A percentile compares a stretch with the other conserved stretches of the same genome.
Evolutionary conservation across 2,888 invertebrate genomes (phyloP).

Genomic region (Notocelia uddmanniana): DNA sequence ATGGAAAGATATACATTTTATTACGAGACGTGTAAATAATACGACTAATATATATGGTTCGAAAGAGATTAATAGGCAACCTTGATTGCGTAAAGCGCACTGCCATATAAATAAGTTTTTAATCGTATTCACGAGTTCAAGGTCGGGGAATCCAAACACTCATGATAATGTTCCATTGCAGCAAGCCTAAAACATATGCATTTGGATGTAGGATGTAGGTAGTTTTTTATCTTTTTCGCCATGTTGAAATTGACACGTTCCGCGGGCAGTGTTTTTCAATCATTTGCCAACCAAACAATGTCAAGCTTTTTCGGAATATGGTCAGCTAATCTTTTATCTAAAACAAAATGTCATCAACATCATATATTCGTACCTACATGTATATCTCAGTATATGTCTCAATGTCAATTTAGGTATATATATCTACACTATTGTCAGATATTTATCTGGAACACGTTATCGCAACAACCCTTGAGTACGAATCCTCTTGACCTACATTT

Average conservation of each 20-base stretch:
- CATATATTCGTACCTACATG: no score
- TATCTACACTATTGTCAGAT: constrained; percentile 5
- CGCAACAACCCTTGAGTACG: constrained; percentile 71
- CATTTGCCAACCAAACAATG: not conserved
- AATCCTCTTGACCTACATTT: constrained; percentile 78
- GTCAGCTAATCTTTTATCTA: not conserved
- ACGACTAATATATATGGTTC: constrained; percentile 16
- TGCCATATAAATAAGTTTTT: constrained; percentile 3
- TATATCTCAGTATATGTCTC: not conserved
- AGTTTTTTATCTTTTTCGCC: not conserved
- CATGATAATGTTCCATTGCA: constrained; percentile 41
- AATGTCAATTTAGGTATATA: not conserved
- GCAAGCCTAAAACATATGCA: constrained; percentile 43
- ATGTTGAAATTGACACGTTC: not conserved
- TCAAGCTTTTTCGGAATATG: not conserved
- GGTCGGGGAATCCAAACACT: constrained; percentile 39
- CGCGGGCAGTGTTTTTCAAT: not conserved
- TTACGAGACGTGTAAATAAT: not conserved
- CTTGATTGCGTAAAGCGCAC: constrained; percentile 24
- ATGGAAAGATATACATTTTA: not conserved
- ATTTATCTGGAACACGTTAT: constrained; percentile 57
- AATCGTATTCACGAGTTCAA: constrained; percentile 34
- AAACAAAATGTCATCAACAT: no score
- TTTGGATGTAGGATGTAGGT: constrained; percentile 13
- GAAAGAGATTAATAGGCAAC: constrained; percentile 15